Evolutionary conservation across 2,113 vertebrate species (phyloP).

Genomic region (Vulpes ferrilata): DNA sequence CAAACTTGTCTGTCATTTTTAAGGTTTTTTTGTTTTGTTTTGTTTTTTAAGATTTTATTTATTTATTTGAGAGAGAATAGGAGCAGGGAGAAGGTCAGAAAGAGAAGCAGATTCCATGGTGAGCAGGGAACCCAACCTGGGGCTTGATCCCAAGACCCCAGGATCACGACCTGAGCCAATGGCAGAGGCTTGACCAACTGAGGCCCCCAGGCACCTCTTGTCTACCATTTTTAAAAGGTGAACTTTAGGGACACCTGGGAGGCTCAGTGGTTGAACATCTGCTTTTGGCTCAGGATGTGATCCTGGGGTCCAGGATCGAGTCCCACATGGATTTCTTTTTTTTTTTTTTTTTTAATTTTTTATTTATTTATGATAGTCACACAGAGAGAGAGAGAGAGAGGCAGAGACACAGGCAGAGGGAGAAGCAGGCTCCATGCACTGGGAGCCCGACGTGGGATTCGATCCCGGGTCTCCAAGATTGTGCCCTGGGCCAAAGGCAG

Average conservation of each 20-base stretch:
- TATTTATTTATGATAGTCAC: too few relatives aligned
- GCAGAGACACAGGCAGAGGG: too few relatives aligned
- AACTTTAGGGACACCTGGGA: background rate
- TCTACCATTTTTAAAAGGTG: slow-evolving; percentile 8
- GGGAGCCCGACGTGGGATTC: too few relatives aligned
- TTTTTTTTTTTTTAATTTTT: too few relatives aligned
- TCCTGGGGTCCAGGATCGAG: too few relatives aligned
- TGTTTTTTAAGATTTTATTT: background rate
- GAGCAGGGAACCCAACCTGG: background rate
- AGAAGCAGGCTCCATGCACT: too few relatives aligned
- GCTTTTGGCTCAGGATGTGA: too few relatives aligned
- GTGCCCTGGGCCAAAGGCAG: too few relatives aligned
- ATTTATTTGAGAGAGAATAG: background rate
- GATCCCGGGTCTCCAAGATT: too few relatives aligned
- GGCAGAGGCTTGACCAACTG: background rate
- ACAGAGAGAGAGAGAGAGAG: too few relatives aligned
- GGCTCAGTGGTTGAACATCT: too few relatives aligned
- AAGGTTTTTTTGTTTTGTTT: background rate
- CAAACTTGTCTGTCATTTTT: background rate
- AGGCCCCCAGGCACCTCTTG: background rate
- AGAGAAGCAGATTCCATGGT: background rate
- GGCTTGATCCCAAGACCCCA: background rate
- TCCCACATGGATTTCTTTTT: too few relatives aligned
- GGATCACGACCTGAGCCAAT: background rate
- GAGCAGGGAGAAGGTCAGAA: background rate